Base-by-base conservation (phyloP, 2,797 vertebrate species). In the Chelon auratus region DNA sequence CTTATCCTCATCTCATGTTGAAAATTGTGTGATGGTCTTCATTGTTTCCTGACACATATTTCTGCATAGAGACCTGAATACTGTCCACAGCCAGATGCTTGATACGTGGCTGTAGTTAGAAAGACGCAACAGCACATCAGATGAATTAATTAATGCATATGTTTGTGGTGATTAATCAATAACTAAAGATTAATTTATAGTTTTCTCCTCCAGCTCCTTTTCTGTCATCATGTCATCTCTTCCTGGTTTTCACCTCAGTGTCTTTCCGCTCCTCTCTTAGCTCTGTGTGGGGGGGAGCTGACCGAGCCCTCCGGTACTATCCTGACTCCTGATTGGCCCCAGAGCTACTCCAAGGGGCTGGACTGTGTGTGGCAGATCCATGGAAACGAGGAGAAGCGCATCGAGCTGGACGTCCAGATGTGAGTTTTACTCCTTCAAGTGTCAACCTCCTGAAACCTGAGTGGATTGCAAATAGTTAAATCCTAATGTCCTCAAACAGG, bases 321-420 rank as follows among this genome's bases (percentile, higher is more conserved):
- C 69, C 94, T 98, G 72, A 97, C 97, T 81, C 97, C 97, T 4
- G 96, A 97, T 80, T 98, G 96, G 96, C 97, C 97, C 36, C 96
- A 97, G 91, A 97, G 96, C 86, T 98, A 97, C 68, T 95, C 95
- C 71, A 97, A 96, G 24, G 96, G 97, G 12, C 94, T 95, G 42
- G 96, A 98, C 89, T 98, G 97, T 24, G 93, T 97, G 22, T 98
- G 97, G 97, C 95, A 95, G 81, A 96, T 98, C 77, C 97, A 95
- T 1, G 96, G 95, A 15, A 96, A 94, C 24, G 97, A 97, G 75
- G 97, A 97, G 90, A 97, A 96, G 82, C 94, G 95, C 64, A 94
- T 98, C 30, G 94, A 97, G 72, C 93, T 98, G 70, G 96, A 97
- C 65, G 92, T 98, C 33, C 96, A 97, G 80, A 97, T 97, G 97